phyloP scores from a whole-genome alignment of 35 echinoderm and acorn worm genomes.

The Holothuria glaberrima region DNA sequence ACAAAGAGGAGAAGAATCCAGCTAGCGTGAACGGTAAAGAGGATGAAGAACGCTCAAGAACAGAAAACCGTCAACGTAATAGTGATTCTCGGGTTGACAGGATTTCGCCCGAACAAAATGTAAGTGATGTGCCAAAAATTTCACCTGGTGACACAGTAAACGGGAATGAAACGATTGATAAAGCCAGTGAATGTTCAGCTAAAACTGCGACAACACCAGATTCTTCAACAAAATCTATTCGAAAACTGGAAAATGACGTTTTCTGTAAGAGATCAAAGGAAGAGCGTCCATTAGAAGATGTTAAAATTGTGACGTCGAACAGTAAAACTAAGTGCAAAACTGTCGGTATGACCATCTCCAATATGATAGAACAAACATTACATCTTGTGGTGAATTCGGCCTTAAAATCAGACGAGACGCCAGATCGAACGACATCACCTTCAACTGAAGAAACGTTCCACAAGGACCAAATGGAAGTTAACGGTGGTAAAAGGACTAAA shows the following conservation, averaged over 20 bases:
- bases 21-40: background rate
- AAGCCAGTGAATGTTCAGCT: too few relatives aligned
- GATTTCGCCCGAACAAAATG: too few relatives aligned
- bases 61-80: too few relatives aligned
- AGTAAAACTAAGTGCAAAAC: slow-evolving; percentile 22
- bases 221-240: background rate
- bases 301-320: too few relatives aligned
- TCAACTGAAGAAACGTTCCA: background rate
- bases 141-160: background rate
- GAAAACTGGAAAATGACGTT: too few relatives aligned
- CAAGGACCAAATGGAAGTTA: slow-evolving; percentile 19
- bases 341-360: slow-evolving; percentile 85
- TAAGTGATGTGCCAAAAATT: too few relatives aligned
- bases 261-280: too few relatives aligned
- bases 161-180: background rate
- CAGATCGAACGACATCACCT: background rate
- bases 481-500: background rate
- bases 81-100: too few relatives aligned
- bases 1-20: background rate
- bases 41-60: background rate
- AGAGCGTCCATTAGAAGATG: too few relatives aligned
- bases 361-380: slow-evolving; percentile 95
- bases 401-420: slow-evolving; percentile 38
- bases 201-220: background rate
- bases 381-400: slow-evolving; percentile 74